Evolutionary conservation across 1,140 invertebrate species (phyloP), one percentile per base, ranked within the genome.

Genomic region (roundworm (Caenorhabditis elegans)): DNA sequence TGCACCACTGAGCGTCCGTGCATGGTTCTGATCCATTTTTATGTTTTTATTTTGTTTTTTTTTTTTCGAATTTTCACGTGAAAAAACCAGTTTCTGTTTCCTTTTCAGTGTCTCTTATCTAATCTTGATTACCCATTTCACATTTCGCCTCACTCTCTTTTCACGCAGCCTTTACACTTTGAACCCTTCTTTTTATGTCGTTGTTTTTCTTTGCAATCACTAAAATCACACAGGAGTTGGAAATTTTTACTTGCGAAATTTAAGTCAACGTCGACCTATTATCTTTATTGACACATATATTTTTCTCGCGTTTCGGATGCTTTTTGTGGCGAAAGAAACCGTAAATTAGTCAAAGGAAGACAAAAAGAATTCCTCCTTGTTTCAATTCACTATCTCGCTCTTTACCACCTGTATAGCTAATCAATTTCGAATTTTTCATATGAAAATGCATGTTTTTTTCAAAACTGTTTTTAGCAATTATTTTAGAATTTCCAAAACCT

Each of bases 41-140:
- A 3, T 22, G 11, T 11, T 39, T 36, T 11, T 22, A 17, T 39
- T 24, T 11, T 43, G 28, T 70, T 70, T 70, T 19, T 70, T 70
- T 22, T 70, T 8, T 11, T 39, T 39, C 11, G 10, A 39, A 70
- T 22, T 70, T 70, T 70, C 60, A 70, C 60, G 60, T 70, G 34
- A 70, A 70, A 70, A 22, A 39, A n/a, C n/a, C n/a, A n/a, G n/a
- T n/a, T n/a, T 34, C 34, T 70, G 60, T 70, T 70, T 60, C n/a
- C 6, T n/a, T n/a, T n/a, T n/a, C n/a, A n/a, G n/a, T n/a, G 34
- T 70, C 34, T 39, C 60, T 70, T 70, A 43, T 70, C 60, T 70
- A 70, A 70, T 70, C 60, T 70, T 70, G 36, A 70, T 70, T 70
- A 39, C 60, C 60, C 60, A 70, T 70, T 70, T 70, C 34, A 15